Conservation (phyloP, 2,113 vertebrate genomes). For the Lepidothrix coronata region DNA sequence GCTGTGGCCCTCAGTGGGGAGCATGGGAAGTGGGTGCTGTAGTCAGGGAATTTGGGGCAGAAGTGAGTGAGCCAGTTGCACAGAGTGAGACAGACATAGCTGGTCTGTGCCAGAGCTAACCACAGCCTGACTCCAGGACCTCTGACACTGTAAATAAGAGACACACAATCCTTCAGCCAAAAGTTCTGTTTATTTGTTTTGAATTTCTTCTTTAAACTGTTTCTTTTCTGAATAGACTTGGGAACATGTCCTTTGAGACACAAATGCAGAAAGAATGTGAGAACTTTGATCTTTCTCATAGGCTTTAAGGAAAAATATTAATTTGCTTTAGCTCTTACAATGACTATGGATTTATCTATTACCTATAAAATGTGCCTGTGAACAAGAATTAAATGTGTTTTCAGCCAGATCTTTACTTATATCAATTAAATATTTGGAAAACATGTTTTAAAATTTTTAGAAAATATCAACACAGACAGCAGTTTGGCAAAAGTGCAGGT, state of each 20-base stretch:
- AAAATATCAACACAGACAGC: background rate
- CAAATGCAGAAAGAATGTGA: background rate
- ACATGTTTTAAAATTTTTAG: background rate
- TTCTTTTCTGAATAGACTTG: background rate
- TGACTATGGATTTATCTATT: background rate
- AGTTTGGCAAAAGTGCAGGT: background rate
- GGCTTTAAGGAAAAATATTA: background rate
- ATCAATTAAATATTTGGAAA: background rate
- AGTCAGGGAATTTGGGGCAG: rapidly evolving
- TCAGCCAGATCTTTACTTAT: background rate
- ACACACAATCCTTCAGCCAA: background rate
- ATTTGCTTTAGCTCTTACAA: background rate
- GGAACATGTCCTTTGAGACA: background rate
- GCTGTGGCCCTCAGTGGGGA: rapidly evolving
- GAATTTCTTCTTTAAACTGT: background rate
- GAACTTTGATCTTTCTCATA: background rate
- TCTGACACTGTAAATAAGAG: background rate
- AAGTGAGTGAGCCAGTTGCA: background rate
- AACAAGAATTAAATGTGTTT: background rate
- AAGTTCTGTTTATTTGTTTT: constrained; percentile 23
- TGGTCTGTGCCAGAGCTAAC: background rate
- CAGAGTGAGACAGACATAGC: background rate
- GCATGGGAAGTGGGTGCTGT: background rate
- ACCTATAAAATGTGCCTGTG: background rate
- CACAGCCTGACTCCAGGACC: background rate